Evolutionary conservation across 2,113 vertebrate species (phyloP).

Genomic region (Caloenas nicobarica): DNA sequence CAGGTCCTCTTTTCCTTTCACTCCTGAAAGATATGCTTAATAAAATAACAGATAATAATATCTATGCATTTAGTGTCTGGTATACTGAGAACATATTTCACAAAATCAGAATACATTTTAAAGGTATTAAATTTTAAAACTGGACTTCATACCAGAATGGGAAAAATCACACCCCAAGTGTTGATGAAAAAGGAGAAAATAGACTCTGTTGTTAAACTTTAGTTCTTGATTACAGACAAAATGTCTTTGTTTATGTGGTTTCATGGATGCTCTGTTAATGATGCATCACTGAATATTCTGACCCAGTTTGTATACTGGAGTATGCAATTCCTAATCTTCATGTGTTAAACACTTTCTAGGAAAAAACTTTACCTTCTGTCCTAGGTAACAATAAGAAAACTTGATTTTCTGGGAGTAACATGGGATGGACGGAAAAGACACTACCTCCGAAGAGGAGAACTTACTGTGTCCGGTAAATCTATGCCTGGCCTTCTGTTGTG

Average conservation of each 20-base stretch:
- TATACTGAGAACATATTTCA: not conserved
- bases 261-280: not conserved
- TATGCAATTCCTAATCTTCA: not conserved
- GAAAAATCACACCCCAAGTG: not conserved
- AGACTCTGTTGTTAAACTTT: not conserved
- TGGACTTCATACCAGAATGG: not conserved
- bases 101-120: not conserved
- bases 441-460: not conserved
- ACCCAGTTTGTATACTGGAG: not conserved
- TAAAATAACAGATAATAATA: not conserved
- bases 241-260: not conserved
- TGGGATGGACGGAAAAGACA: not conserved
- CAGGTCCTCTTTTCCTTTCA: not conserved
- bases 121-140: not conserved
- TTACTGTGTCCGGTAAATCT: not conserved
- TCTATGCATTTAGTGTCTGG: not conserved
- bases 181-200: not conserved
- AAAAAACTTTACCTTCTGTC: not conserved
- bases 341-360: not conserved
- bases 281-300: not conserved
- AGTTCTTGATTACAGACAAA: not conserved
- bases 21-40: not conserved
- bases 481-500: not conserved
- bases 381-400: not conserved
- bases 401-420: not conserved